Evolutionary conservation across 2,888 invertebrate genomes (phyloP).

Genomic region (Drosophila borealis): DNA sequence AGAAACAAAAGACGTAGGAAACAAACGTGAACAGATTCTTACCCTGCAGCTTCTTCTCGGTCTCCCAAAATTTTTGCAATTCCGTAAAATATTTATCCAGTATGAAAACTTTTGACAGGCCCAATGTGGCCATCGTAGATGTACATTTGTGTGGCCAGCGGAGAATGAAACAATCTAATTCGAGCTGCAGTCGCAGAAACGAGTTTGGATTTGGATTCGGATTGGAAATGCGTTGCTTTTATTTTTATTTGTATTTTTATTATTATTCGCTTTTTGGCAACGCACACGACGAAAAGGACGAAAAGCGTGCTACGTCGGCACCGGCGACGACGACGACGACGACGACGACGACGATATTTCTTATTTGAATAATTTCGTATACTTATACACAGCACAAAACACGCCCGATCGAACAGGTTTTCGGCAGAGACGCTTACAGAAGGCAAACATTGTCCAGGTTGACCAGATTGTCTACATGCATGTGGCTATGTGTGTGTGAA

Average conservation of each 20-base stretch:
- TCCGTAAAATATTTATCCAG: slow-evolving; percentile 99
- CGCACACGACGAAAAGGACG: slow-evolving; percentile 45
- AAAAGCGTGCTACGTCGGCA: slow-evolving; percentile 25
- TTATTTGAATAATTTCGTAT: slow-evolving; percentile 78
- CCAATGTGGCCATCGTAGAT: slow-evolving; percentile 94
- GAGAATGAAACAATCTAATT: slow-evolving; percentile 39
- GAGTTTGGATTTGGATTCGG: slow-evolving; percentile 29
- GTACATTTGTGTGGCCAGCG: slow-evolving; percentile 82
- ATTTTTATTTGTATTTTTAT: slow-evolving; percentile 15
- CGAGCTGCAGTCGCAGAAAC: slow-evolving; percentile 33
- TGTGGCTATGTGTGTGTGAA: background rate
- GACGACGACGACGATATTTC: slow-evolving; percentile 58
- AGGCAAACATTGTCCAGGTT: slow-evolving; percentile 37
- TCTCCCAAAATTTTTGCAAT: slow-evolving; percentile 98
- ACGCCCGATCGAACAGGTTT: slow-evolving; percentile 73
- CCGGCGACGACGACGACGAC: slow-evolving; percentile 37
- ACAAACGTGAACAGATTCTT: slow-evolving; percentile 84
- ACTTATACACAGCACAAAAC: slow-evolving; percentile 56
- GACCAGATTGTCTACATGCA: slow-evolving; percentile 3
- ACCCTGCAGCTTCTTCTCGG: slow-evolving; percentile 98
- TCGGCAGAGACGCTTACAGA: slow-evolving; percentile 66
- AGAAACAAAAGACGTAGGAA: slow-evolving; percentile 58
- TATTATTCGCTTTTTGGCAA: slow-evolving; percentile 11
- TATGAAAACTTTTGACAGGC: slow-evolving; percentile 98
- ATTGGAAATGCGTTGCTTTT: slow-evolving; percentile 51